Conservation (phyloP, 92 coral and sea anemone species). For the Phenganax stokvisi region DNA sequence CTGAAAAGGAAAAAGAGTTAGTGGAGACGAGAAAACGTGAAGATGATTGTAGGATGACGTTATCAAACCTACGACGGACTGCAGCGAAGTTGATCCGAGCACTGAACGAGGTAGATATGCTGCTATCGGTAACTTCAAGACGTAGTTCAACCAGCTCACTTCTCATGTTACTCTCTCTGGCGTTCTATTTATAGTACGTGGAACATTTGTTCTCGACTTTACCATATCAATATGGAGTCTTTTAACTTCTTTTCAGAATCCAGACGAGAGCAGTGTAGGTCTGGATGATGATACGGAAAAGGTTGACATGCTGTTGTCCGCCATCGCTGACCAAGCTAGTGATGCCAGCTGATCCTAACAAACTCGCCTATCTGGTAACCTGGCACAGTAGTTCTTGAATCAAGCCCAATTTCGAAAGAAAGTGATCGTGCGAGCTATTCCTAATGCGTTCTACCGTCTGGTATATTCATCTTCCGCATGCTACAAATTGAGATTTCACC, state of each 20-base stretch:
- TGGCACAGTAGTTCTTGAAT: too few relatives aligned
- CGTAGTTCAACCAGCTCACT: too few relatives aligned
- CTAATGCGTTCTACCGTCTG: too few relatives aligned
- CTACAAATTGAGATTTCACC: too few relatives aligned
- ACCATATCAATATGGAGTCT: too few relatives aligned
- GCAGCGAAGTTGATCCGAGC: conserved; percentile 65
- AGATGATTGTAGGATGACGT: conserved; percentile 43
- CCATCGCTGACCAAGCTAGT: conserved; percentile 55
- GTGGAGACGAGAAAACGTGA: conserved; percentile 30
- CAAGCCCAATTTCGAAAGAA: too few relatives aligned
- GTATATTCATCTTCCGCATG: too few relatives aligned
- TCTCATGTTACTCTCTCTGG: too few relatives aligned
- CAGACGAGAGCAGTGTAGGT: conserved; percentile 50
- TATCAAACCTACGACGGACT: conserved; percentile 59
- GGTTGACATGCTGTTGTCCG: conserved; percentile 61
- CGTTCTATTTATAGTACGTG: too few relatives aligned
- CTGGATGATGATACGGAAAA: conserved; percentile 51
- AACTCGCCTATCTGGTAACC: too few relatives aligned
- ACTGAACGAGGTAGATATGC: conserved; percentile 59
- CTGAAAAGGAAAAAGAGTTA: conserved; percentile 44
- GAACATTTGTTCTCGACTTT: too few relatives aligned
- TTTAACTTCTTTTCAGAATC: conserved; percentile 48
- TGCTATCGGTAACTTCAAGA: background rate
- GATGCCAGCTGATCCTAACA: conserved; percentile 9
- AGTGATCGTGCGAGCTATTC: too few relatives aligned